Base-by-base conservation (phyloP, 2,888 invertebrate genomes). In the Aspidiotus destructor region DNA sequence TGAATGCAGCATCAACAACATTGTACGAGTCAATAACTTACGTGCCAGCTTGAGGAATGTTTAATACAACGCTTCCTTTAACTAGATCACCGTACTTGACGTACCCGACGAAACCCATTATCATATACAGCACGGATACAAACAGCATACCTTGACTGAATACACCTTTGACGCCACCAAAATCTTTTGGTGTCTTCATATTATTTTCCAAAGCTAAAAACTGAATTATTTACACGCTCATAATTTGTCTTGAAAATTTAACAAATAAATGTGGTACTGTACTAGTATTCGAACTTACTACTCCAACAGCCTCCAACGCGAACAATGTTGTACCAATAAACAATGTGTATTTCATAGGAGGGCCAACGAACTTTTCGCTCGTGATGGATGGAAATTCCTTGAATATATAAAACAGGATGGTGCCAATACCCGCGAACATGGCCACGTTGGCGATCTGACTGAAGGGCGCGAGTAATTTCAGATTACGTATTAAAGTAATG, bases 271-370 rank as follows among this genome's bases (percentile, higher is more conserved):
- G 1, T 28, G 28, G 28, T 5, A 28, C 48, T 48, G 28, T 5
- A 28, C 48, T 48, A 11, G 6, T 48, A n/a, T 48, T n/a, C 28
- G 28, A 28, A 80, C 86, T 82, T 75, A 88, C 88, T 78, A 88
- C 87, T 28, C 88, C 88, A 44, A 88, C 87, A 1, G 88, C 87
- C 73, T 88, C 95, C 73, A 95, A 82, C 0, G 95, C 91, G 77
- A 93, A 96, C 69, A 96, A 81, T 2, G 91, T 89, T 0, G 93
- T 94, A 1, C 95, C 94, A 75, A 94, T 90, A 76, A 87, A 94
- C 13, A 93, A 78, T 0, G 92, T 89, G 75, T 87, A 84, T 74
- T 81, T 83, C 71, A 76, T 73, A 0, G 80, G 72, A 3, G 81
- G 75, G 0, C 82, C 82, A 13, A 83, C 75, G 72, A 78, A 78